Base-by-base conservation (phyloP, 2,797 vertebrate species). In the Sternarchorhynchus goeldii region DNA sequence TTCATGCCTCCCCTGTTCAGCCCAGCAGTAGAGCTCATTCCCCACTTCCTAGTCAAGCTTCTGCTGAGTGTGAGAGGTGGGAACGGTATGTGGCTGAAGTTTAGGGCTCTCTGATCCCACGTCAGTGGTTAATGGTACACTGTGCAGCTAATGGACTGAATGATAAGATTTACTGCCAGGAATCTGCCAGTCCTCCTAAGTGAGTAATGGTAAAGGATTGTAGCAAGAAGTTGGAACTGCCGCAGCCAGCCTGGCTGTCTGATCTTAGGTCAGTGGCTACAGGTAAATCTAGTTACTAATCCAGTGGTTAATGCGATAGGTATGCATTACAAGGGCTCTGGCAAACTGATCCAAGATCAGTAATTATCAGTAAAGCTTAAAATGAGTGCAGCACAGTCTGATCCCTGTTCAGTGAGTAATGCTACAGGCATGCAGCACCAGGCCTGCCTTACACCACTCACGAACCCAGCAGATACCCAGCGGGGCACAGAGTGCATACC, bases 41-140 rank as follows among this genome's bases (percentile, higher is more conserved):
- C 60, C 60, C 7, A 6, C 34, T 17, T 63, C 34, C 62, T 34
- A 18, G 14, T 18, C 21, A 25, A 53, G 36, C 71, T 56, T 79
- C 77, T 62, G 25, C 63, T 41, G 60, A 53, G 71, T 79, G 77
- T 79, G 71, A 66, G 60, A 53, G 73, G 71, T 73, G 68, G 77
- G 68, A 69, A 67, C 76, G 77, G 45, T 75, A 73, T 78, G 50
- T 50, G 8, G 34, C 67, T 67, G 29, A 36, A 45, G 50, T 31
- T 56, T 2, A 5, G 6, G 55, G 17, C 29, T 10, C 17, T 21
- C 21, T 41, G 10, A 32, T 50, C 25, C n/a, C 18, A 32, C 50
- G 14, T 7, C 41, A 53, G 6, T 34, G 32, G 36, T n/a, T 14
- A 18, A 2, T 50, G 41, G 34, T 50, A 20, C 2, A 4, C 32